Conservation (phyloP, 2,888 invertebrate species). For the Drosophila cracens region DNA sequence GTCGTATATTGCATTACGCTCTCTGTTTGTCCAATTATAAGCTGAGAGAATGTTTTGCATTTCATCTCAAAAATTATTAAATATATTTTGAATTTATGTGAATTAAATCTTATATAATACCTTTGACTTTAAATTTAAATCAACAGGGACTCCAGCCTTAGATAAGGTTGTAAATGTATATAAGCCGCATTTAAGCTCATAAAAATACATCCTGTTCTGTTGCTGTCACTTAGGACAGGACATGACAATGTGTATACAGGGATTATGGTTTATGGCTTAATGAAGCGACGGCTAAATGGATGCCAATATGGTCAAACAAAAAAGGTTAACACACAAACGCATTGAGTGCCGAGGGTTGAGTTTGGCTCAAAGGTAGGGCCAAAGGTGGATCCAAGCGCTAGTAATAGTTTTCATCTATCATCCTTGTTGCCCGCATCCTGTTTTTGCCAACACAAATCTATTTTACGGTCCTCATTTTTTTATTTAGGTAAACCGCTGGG, state of each 20-base stretch:
- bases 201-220: conserved; percentile 16
- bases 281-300: conserved; percentile 69
- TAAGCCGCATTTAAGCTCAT: conserved; percentile 34
- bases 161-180: conserved; percentile 9
- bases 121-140: neutral
- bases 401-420: conserved; percentile 59
- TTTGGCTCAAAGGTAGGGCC: conserved; percentile 9
- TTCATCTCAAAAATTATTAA: neutral
- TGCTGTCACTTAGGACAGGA: conserved; percentile 46
- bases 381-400: conserved; percentile 45
- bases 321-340: conserved; percentile 19
- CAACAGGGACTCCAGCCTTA: neutral
- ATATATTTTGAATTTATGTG: neutral
- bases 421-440: conserved; percentile 6
- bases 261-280: conserved; percentile 63
- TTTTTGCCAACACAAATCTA: neutral
- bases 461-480: conserved; percentile 13
- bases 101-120: neutral
- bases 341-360: conserved; percentile 7
- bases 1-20: too few relatives aligned
- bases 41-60: too few relatives aligned
- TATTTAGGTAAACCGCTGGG: conserved; percentile 22
- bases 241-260: conserved; percentile 38
- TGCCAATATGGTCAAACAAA: conserved; percentile 49
- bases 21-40: neutral